Evolutionary conservation across 2,888 invertebrate genomes (phyloP).

Genomic region (Habrosyne pyritoides): DNA sequence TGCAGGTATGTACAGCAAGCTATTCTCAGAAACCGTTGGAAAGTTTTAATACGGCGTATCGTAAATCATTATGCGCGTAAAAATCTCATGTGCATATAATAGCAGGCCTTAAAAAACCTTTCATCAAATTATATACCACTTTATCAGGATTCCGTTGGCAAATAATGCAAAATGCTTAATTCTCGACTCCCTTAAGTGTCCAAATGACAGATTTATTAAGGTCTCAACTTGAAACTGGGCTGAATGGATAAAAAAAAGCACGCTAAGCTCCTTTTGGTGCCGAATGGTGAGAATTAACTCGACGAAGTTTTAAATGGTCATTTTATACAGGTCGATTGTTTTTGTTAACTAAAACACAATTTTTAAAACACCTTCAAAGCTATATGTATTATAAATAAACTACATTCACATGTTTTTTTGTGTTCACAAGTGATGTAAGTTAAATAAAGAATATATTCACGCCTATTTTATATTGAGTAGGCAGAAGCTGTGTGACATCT

Average conservation of each 20-base stretch:
- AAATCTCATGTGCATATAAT: conserved; percentile 15
- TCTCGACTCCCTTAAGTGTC: conserved; percentile 50
- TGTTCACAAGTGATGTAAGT: too few species aligned
- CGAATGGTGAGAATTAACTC: conserved; percentile 55
- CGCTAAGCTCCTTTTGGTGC: conserved; percentile 46
- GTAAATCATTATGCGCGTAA: conserved; percentile 6
- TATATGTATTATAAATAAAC: too few species aligned
- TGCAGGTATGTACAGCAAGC: neutral
- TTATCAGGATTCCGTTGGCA: conserved; percentile 55
- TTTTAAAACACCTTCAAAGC: neutral
- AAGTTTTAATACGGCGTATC: neutral
- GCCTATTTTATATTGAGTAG: too few species aligned
- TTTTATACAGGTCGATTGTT: conserved; percentile 51
- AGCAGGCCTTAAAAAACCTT: conserved; percentile 27
- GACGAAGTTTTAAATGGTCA: conserved; percentile 49
- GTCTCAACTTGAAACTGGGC: conserved; percentile 46
- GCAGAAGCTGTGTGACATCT: too few species aligned
- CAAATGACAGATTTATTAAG: conserved; percentile 71
- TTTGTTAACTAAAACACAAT: conserved; percentile 23
- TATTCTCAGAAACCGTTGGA: conserved; percentile 1
- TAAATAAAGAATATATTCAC: too few species aligned
- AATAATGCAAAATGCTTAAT: conserved; percentile 55
- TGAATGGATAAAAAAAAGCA: conserved; percentile 47
- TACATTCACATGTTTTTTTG: too few species aligned
- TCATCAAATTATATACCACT: conserved; percentile 45